Conservation (phyloP, 2,797 vertebrate genomes). For the Sardinella longiceps region DNA sequence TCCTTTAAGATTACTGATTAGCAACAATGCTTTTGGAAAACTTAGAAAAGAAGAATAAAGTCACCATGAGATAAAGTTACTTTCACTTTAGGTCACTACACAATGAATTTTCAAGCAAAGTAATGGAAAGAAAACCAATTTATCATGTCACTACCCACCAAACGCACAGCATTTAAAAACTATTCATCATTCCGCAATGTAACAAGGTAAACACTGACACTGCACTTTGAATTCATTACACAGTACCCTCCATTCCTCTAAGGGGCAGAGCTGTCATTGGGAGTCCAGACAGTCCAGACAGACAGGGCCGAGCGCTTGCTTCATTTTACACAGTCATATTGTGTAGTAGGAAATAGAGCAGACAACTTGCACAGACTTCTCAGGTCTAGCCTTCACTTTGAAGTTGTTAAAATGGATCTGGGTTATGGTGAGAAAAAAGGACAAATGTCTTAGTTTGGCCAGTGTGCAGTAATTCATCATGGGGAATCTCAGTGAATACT, state of each 20-base stretch:
- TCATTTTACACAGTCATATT: background rate
- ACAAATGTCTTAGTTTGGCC: background rate
- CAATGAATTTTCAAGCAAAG: background rate
- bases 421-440: background rate
- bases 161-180: constrained; percentile 1
- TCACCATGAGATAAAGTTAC: background rate
- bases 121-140: background rate
- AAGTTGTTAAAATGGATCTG: constrained; percentile 20
- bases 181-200: background rate
- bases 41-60: background rate
- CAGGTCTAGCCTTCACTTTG: background rate
- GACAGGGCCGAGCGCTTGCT: background rate
- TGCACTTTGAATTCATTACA: background rate
- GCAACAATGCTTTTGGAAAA: no score
- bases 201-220: background rate
- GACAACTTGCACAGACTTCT: background rate
- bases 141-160: background rate
- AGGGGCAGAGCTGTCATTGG: background rate
- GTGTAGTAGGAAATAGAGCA: background rate
- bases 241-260: background rate
- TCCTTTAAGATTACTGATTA: no score
- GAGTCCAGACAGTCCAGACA: background rate
- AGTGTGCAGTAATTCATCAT: background rate
- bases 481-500: background rate
- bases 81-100: background rate